Conservation (phyloP, 2,113 vertebrate genomes). For the Hemibagrus wyckioides region DNA sequence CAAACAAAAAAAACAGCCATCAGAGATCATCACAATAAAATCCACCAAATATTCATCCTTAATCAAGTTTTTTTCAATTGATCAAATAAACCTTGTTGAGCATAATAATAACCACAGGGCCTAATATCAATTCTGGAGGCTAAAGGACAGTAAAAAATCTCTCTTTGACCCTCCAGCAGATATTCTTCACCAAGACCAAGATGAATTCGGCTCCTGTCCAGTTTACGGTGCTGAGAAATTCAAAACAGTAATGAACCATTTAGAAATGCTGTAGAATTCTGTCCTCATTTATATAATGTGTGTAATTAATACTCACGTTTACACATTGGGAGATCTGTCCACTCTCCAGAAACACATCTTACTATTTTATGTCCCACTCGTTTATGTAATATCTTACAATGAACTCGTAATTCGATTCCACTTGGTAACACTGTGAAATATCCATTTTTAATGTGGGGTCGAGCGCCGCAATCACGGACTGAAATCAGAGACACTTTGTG, state of each 20-base stretch:
- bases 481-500: constrained; percentile 5
- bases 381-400: neutral
- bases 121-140: neutral
- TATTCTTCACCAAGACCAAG: too few species aligned
- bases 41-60: neutral
- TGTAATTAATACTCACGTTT: neutral
- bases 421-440: neutral
- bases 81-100: neutral
- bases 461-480: neutral
- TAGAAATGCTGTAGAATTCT: neutral
- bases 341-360: neutral
- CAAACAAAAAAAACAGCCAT: neutral
- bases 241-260: neutral
- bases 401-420: neutral
- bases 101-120: neutral
- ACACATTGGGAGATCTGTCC: neutral
- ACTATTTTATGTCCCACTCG: neutral
- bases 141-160: neutral
- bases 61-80: neutral
- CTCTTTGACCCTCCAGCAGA: neutral
- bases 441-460: neutral
- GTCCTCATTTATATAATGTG: neutral
- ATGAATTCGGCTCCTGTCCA: too few species aligned
- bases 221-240: constrained; percentile 4
- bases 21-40: neutral